Evolutionary conservation across 2,113 vertebrate genomes (phyloP).

Genomic region (Colistium nudipinnis): DNA sequence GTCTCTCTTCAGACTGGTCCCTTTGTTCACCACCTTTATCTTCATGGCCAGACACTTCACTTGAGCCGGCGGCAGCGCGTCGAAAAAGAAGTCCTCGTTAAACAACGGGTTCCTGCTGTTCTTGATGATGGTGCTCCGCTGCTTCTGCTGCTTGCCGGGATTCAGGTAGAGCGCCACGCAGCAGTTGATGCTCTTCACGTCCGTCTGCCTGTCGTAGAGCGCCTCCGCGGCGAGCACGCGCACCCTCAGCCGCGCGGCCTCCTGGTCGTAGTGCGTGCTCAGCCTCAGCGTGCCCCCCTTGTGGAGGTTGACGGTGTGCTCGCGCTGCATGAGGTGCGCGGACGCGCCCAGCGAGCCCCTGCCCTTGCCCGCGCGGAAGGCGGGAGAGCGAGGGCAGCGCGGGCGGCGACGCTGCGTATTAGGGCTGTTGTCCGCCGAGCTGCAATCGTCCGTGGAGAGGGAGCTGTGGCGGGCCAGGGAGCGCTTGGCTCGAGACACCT

Average conservation of each 20-base stretch:
- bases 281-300: conserved; percentile 88
- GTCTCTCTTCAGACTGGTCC: conserved; percentile 93
- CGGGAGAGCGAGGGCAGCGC: conserved; percentile 80
- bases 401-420: conserved; percentile 84
- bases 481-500: conserved; percentile 91
- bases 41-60: conserved; percentile 90
- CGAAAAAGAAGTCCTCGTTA: conserved; percentile 99
- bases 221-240: conserved; percentile 88
- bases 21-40: conserved; percentile 97
- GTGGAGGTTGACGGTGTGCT: conserved; percentile 87
- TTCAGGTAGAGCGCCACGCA: conserved; percentile 93
- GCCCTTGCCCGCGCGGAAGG: conserved; percentile 69
- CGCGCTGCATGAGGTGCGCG: conserved; percentile 69
- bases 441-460: conserved; percentile 92
- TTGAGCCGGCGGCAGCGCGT: conserved; percentile 86
- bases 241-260: conserved; percentile 86
- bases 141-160: conserved; percentile 96
- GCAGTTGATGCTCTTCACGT: conserved; percentile 93
- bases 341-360: conserved; percentile 7
- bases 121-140: conserved; percentile 96
- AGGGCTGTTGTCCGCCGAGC: conserved; percentile 92
- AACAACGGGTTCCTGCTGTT: conserved; percentile 94
- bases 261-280: conserved; percentile 87
- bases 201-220: conserved; percentile 88
- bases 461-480: conserved; percentile 92